These are phyloP conservation scores for Phortica magna DNA, from an alignment of 2,888 invertebrate species.

Conservation along the genomic window DNA sequence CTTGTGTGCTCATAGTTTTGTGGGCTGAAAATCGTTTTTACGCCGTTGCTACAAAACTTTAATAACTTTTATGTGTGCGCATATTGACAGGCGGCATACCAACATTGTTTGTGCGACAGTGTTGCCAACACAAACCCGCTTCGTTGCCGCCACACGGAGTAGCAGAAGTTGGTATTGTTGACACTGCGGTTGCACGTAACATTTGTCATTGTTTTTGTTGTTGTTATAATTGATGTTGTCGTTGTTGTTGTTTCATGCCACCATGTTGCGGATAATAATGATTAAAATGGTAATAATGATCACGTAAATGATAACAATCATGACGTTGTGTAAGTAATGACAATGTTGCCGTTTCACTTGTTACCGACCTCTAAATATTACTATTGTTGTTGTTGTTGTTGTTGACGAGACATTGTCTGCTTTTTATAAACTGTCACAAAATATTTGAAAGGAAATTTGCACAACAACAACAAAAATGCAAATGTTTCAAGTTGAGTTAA, in stretches of 20 bases:
- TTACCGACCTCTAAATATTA: background rate
- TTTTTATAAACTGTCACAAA: constrained; percentile 21
- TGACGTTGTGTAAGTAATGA: background rate
- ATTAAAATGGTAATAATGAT: background rate
- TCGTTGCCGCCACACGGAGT: background rate
- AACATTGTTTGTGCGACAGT: background rate
- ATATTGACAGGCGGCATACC: constrained; percentile 56
- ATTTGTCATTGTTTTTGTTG: background rate
- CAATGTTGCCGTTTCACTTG: background rate
- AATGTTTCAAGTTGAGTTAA: background rate
- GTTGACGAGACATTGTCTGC: background rate
- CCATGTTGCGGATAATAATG: background rate
- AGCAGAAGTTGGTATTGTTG: background rate
- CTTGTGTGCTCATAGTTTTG: background rate
- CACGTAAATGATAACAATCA: background rate
- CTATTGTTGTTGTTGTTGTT: constrained; percentile 3
- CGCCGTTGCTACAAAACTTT: constrained; percentile 47
- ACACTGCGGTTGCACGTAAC: constrained; percentile 16
- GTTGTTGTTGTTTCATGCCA: background rate
- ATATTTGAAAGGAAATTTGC: constrained; percentile 2
- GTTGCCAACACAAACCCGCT: background rate
- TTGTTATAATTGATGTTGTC: background rate
- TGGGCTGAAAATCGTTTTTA: constrained; percentile 7
- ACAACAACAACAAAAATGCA: background rate
- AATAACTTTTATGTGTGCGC: constrained; percentile 73